Evolutionary conservation across 2,888 invertebrate genomes (phyloP), one percentile per base, ranked within the genome.

Genomic region (Acrocera orbiculus): DNA sequence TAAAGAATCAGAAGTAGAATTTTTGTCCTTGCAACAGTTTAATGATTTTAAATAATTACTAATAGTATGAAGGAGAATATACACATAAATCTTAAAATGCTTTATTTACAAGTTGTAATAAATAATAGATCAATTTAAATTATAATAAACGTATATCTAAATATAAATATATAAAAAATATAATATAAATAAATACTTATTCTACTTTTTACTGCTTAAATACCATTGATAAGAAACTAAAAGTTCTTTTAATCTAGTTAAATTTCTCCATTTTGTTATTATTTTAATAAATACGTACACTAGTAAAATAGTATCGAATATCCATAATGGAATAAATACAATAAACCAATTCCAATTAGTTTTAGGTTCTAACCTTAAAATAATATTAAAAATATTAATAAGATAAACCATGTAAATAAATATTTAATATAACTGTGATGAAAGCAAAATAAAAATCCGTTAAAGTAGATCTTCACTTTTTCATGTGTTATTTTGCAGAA

Each of bases 321-420:
- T 68, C 90, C 90, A 93, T 66, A 92, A 71, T 3, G 93, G 93
- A 40, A 87, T 79, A 47, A 93, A 92, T 25, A 92, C 86, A 27
- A 92, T 77, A 52, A 92, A 90, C 85, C 85, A 92, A 57, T 86
- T 90, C 90, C 90, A 92, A 52, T 79, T 75, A 26, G 83, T 87
- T 53, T 82, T 70, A 8, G 78, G 75, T 58, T 92, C 90, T 35
- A 92, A 63, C 42, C 86, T 70, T 16, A 93, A 61, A 93, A 62
- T 32, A 93, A 59, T 46, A 92, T 86, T 20, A 90, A 62, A 55
- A 93, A 93, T 17, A 87, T 78, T 36, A 92, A 60, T 40, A 86
- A 69, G 48, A 86, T 76, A 52, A 90, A 87, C 90, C 92, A 93
- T 3, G 89, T 89, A 56, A 90, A 86, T 35, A 92, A n/a, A n/a